A percentile compares a stretch with the other conserved stretches of the same genome.
Conservation (phyloP, 2,113 vertebrate species). For the Stegastes partitus region DNA sequence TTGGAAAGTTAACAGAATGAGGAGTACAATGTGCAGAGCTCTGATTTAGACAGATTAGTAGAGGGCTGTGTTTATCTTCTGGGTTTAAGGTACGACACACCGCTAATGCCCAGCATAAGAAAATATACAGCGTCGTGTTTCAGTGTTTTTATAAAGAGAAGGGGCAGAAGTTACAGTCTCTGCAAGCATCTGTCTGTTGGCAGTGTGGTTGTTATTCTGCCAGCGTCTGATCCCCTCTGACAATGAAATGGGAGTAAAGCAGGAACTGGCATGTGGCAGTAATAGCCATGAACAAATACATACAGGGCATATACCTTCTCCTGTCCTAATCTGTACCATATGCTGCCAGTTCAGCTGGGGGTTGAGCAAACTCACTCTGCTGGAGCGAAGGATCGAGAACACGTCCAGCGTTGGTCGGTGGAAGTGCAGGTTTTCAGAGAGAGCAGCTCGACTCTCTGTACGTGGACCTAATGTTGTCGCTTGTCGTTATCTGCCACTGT, state of each 20-base stretch:
- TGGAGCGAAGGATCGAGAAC: constrained; percentile 14
- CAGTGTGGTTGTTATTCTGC: constrained; percentile 46
- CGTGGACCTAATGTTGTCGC: constrained; percentile 6
- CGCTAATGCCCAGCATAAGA: constrained; percentile 7
- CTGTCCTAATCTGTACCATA: constrained; percentile 78
- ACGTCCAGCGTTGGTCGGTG: constrained; percentile 14
- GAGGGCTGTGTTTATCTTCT: background rate
- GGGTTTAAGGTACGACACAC: background rate
- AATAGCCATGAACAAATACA: constrained; percentile 73
- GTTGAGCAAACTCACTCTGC: constrained; percentile 59
- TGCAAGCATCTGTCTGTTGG: constrained; percentile 47
- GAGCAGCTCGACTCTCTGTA: constrained; percentile 1
- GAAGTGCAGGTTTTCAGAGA: constrained; percentile 7
- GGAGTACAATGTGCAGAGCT: background rate
- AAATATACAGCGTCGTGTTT: constrained; percentile 25
- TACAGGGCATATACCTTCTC: constrained; percentile 70
- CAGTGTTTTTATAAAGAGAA: constrained; percentile 10
- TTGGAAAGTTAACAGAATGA: constrained; percentile 6
- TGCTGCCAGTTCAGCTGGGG: constrained; percentile 63
- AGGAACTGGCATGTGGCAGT: constrained; percentile 73
- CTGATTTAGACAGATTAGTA: background rate
- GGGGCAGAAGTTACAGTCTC: constrained; percentile 19
- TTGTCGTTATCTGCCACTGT: constrained; percentile 11
- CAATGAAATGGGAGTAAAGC: constrained; percentile 59
- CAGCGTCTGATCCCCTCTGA: constrained; percentile 36